A percentile compares a stretch with the other conserved stretches of the same genome.
phyloP scores from a whole-genome alignment of 2,113 vertebrate species.

The Meles meles region DNA sequence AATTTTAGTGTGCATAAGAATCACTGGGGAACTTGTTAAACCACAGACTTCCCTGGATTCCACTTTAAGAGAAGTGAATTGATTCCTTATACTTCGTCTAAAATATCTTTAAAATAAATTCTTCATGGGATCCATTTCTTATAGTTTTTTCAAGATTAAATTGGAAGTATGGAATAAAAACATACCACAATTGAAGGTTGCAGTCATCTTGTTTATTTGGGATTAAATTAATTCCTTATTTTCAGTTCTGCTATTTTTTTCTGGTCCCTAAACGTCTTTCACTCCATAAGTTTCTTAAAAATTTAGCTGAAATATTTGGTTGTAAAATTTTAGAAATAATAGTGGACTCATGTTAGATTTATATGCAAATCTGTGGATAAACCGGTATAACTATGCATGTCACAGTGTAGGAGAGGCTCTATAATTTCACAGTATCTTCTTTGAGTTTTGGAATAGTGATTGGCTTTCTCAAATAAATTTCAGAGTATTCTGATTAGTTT shows the following conservation, averaged over 20 bases:
- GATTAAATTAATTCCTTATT: background rate
- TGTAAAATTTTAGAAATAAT: background rate
- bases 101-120: background rate
- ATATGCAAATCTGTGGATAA: background rate
- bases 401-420: background rate
- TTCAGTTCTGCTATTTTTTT: background rate
- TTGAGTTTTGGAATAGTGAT: background rate
- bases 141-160: background rate
- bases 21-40: conserved; percentile 41
- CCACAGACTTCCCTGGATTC: background rate
- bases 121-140: background rate
- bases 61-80: background rate
- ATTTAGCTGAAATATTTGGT: background rate
- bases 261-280: background rate
- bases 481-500: background rate
- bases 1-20: background rate
- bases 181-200: background rate
- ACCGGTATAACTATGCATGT: background rate
- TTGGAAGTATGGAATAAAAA: background rate
- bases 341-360: background rate
- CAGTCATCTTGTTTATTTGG: background rate
- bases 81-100: background rate
- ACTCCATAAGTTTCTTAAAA: background rate
- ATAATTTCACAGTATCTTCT: background rate
- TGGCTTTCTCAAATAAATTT: background rate